Percentiles rank a stretch among this genome's conserved stretches.
These are phyloP conservation scores for Nymphalis polychloros DNA, from an alignment of 2,888 invertebrate genomes.

Conservation along the genomic window DNA sequence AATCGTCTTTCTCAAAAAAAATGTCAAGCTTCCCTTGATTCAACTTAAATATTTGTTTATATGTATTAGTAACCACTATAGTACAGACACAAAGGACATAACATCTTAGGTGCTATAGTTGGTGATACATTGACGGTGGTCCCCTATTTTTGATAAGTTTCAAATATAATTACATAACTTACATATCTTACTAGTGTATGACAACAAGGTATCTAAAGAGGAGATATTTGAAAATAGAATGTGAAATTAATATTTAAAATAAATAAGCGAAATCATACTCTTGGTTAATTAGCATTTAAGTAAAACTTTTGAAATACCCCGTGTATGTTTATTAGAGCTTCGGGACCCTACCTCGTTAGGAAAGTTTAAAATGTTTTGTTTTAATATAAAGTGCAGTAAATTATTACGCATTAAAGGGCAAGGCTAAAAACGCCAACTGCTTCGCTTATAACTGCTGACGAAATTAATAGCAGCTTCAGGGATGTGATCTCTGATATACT, in stretches of 20 bases:
- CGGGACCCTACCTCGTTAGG: constrained; percentile 55
- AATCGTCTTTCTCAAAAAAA: too few species aligned
- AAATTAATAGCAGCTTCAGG: constrained; percentile 72
- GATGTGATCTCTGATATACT: constrained; percentile 42
- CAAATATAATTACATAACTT: too few species aligned
- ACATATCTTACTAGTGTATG: too few species aligned
- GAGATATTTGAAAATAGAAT: not conserved
- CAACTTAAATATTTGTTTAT: too few species aligned
- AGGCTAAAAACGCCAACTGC: constrained; percentile 76
- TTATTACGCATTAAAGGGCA: constrained; percentile 78
- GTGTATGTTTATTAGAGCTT: constrained; percentile 24
- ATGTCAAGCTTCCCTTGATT: too few species aligned
- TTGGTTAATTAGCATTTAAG: constrained; percentile 12
- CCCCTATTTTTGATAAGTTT: too few species aligned
- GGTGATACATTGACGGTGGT: too few species aligned
- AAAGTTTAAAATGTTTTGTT: constrained; percentile 78
- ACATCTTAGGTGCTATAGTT: too few species aligned
- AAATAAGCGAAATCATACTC: not conserved
- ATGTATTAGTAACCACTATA: too few species aligned
- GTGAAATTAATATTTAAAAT: constrained; percentile 3
- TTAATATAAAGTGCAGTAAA: constrained; percentile 78
- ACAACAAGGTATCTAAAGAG: too few species aligned
- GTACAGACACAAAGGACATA: too few species aligned
- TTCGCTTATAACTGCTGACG: constrained; percentile 72
- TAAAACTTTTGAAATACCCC: constrained; percentile 20